phyloP scores from a whole-genome alignment of 2,888 invertebrate genomes.

The Drosophila phalerata region DNA sequence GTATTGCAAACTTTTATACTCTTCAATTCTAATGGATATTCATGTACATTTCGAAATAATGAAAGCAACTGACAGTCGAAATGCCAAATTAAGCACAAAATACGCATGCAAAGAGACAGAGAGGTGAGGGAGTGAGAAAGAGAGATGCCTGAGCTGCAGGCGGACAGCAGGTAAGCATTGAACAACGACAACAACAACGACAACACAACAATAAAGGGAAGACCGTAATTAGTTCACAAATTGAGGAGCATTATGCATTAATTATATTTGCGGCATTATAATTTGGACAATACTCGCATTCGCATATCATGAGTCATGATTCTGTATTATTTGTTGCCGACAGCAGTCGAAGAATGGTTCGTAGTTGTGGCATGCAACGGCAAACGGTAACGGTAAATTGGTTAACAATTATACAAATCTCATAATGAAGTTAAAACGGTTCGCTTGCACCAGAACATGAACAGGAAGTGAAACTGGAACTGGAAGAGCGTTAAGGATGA shows the following conservation, averaged over 20 bases:
- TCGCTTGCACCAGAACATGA: constrained; percentile 15
- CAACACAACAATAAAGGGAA: constrained; percentile 11
- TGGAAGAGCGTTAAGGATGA: background rate
- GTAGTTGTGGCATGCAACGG: constrained; percentile 50
- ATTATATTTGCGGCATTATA: constrained; percentile 70
- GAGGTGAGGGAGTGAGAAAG: background rate
- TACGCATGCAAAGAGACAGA: constrained; percentile 3
- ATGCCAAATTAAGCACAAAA: constrained; percentile 40
- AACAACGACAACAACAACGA: constrained; percentile 5
- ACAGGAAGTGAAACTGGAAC: constrained; percentile 2
- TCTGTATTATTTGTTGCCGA: constrained; percentile 24
- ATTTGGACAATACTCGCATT: constrained; percentile 44
- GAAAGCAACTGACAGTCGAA: constrained; percentile 27
- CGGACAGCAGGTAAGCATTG: background rate
- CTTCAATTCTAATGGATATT: constrained; percentile 15
- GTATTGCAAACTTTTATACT: constrained; percentile 39
- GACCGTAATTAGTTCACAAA: constrained; percentile 62
- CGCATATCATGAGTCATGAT: constrained; percentile 14
- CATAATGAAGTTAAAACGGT: constrained; percentile 68
- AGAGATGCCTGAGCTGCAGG: background rate
- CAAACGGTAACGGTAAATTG: constrained; percentile 50
- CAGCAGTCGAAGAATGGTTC: constrained; percentile 26
- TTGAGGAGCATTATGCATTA: constrained; percentile 73
- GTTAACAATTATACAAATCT: constrained; percentile 77
- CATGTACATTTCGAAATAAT: constrained; percentile 43